Percentiles rank a stretch among this genome's conserved stretches.
phyloP scores from a whole-genome alignment of 2,888 invertebrate genomes.

The Minunthozetes semirufus region DNA sequence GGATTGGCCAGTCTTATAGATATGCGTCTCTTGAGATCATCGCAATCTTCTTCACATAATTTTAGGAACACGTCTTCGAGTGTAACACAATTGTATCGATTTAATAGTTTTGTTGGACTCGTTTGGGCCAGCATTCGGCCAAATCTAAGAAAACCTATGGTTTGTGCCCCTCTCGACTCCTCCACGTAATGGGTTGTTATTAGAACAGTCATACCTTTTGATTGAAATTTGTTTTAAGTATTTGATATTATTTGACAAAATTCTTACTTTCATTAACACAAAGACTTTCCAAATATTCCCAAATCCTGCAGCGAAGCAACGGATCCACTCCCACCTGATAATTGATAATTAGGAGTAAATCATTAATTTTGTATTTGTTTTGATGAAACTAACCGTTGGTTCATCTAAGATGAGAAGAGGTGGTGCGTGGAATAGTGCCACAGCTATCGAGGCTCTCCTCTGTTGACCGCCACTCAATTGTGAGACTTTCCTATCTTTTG shows the following conservation, averaged over 20 bases:
- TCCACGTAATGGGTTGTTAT: slow-evolving; percentile 35
- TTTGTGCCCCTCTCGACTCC: slow-evolving; percentile 31
- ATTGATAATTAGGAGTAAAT: too few species aligned
- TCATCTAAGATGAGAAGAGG: slow-evolving; percentile 36
- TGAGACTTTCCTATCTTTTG: slow-evolving; percentile 29
- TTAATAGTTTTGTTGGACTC: slow-evolving; percentile 67
- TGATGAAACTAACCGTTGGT: slow-evolving; percentile 32
- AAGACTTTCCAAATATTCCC: slow-evolving; percentile 32
- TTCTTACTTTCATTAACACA: slow-evolving; percentile 24
- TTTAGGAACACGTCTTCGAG: slow-evolving; percentile 89
- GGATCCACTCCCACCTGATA: slow-evolving; percentile 32
- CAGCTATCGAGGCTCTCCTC: slow-evolving; percentile 32
- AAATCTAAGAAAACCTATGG: slow-evolving; percentile 79
- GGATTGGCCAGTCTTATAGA: slow-evolving; percentile 14
- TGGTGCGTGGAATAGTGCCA: slow-evolving; percentile 35
- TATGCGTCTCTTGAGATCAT: slow-evolving; percentile 22
- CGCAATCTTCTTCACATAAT: slow-evolving; percentile 52
- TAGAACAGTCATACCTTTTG: slow-evolving; percentile 31
- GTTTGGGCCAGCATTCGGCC: slow-evolving; percentile 84
- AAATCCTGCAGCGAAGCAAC: slow-evolving; percentile 25
- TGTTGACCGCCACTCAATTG: slow-evolving; percentile 38
- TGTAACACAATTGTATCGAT: slow-evolving; percentile 47
- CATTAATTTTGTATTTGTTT: too few species aligned
- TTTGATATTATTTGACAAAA: background rate
- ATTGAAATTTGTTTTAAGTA: background rate